Base-by-base conservation (phyloP, 1,140 invertebrate genomes). In the Apis cerana region DNA sequence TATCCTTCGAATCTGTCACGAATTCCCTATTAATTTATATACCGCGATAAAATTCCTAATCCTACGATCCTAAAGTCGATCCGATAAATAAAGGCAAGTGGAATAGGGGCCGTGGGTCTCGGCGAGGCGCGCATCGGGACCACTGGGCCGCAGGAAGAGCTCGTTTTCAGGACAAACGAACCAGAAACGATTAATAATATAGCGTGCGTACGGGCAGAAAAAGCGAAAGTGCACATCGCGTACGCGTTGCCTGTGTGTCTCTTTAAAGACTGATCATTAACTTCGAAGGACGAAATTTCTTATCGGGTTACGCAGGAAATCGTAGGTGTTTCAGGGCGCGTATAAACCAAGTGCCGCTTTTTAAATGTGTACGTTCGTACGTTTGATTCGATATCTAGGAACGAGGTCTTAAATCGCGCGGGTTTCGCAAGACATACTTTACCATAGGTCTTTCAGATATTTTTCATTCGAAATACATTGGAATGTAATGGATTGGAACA, bases 101-200 rank as follows among this genome's bases (percentile, higher is more conserved):
- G 88, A 85, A 90, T 82, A 83, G 84, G 69, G 86, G 79, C 17
- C 56, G 56, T 61, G 43, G 71, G 86, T 83, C 88, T 84, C 90
- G 86, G 82, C 83, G 82, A 83, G 80, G 78, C 89, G 89, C 83
- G 88, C 91, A 90, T 91, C 78, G 90, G 82, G 90, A 89, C 86
- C 91, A 91, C 84, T 90, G 87, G 89, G 90, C 85, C 91, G 85
- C 90, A 91, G 92, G 91, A 92, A 93, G 91, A 91, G 91, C 90
- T 91, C 90, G 90, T 90, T 93, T 91, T 88, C 89, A 82, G 89
- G 75, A 87, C 89, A 92, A 93, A 90, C 91, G 87, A 91, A 92
- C 91, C 91, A 92, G 91, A 93, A 93, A 93, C 92, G 90, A 93
- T 92, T 93, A 92, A 93, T 93, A 93, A 93, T 90, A 91, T 89